Conservation (phyloP, 2,888 invertebrate species). For the Standfussiana lucernea region DNA sequence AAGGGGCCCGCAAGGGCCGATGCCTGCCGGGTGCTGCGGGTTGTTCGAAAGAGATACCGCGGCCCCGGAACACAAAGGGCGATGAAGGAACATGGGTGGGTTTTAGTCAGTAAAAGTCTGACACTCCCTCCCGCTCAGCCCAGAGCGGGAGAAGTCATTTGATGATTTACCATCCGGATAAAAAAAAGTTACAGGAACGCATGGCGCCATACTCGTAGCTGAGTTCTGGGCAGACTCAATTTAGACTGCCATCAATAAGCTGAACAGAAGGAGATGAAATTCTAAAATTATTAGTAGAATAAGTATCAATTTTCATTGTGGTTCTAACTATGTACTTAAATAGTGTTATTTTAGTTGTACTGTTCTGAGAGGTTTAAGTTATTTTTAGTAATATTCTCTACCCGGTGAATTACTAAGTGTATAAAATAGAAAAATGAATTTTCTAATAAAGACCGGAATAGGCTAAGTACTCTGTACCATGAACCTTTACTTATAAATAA, state of each 20-base stretch:
- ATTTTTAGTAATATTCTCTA: constrained; percentile 2
- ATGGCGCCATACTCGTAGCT: not conserved
- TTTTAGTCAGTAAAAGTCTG: too few species aligned
- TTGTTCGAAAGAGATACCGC: too few species aligned
- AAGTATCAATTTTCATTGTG: not conserved
- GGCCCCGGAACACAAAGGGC: too few species aligned
- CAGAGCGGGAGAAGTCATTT: too few species aligned
- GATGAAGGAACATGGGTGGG: too few species aligned
- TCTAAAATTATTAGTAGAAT: not conserved
- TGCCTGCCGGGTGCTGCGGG: too few species aligned
- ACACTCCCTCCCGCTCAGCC: too few species aligned
- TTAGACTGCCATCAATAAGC: not conserved
- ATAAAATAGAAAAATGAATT: not conserved
- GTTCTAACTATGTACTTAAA: not conserved
- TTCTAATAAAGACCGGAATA: not conserved
- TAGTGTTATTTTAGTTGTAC: not conserved
- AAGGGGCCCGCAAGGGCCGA: too few species aligned
- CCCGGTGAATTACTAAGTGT: not conserved
- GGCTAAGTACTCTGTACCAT: not conserved
- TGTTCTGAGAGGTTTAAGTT: not conserved
- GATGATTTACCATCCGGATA: too few species aligned
- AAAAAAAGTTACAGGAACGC: too few species aligned
- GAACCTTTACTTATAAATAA: too few species aligned
- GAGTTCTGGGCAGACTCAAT: not conserved
- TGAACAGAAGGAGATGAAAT: not conserved